Base-by-base conservation (phyloP, 2,113 vertebrate genomes). In the Oreocharis arfaki region DNA sequence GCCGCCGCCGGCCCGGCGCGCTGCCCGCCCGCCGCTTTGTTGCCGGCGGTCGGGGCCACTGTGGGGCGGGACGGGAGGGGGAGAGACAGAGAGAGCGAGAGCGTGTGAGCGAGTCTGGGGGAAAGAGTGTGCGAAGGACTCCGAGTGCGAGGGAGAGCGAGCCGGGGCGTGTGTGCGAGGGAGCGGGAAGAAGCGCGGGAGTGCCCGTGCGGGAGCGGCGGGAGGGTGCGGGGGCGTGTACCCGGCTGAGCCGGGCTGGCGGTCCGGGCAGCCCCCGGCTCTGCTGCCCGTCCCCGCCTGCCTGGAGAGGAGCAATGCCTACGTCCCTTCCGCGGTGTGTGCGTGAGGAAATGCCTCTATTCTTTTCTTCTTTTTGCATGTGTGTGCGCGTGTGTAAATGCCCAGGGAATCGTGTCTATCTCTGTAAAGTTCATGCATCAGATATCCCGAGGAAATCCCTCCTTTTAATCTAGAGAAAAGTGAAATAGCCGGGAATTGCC, bases 11-110 rank as follows among this genome's bases (percentile, higher is more conserved):
- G 64, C 84, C 95, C 92, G 92, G 90, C 93, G 93, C 87, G 92
- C 78, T 86, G 92, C 95, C 73, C 77, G 74, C 94, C 94, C 63
- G 84, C 55, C 73, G 90, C 97, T 98, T 98, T 98, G 98, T 98
- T 93, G 96, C 97, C 74, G 96, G 94, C 95, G 84, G 93, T 81
- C 85, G 50, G 97, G 97, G 95, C 89, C 90, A 89, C 90, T 93
- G 96, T 82, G 97, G 82, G 92, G 95, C 39, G 95, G 80, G 90
- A 52, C 70, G 56, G 74, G 49, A 77, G 56, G 84, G 91, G 91
- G 59, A 33, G 74, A 64, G 74, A 4, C 57, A 9, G 46, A n/a
- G 68, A 5, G 63, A 30, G 35, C 4, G 80, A 59, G 70, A 7
- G 84, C 20, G 76, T 26, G 64, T 8, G 57, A 82, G 69, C 14